Evolutionary conservation across 1,140 invertebrate species (phyloP).

Genomic region (Drosophila erecta): DNA sequence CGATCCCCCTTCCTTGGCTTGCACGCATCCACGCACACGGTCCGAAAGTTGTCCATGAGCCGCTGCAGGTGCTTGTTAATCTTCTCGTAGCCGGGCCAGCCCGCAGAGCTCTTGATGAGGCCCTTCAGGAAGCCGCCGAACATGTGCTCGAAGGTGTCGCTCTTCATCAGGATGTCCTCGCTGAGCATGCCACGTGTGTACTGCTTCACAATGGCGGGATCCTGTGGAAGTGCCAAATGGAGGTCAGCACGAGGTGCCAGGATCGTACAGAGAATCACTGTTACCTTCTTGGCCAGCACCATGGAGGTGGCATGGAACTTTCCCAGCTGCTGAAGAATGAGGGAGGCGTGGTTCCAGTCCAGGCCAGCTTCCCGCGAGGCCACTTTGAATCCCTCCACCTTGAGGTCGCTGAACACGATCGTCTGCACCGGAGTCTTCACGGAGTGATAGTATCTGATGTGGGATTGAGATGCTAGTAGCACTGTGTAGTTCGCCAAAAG

Average conservation of each 20-base stretch:
- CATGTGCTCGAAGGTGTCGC: slow-evolving; percentile 63
- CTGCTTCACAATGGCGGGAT: slow-evolving; percentile 61
- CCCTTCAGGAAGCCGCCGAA: slow-evolving; percentile 64
- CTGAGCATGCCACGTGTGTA: slow-evolving; percentile 71
- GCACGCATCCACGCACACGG: slow-evolving; percentile 65
- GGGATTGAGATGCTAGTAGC: background rate
- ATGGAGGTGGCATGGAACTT: slow-evolving; percentile 82
- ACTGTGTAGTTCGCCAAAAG: background rate
- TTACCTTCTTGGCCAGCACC: slow-evolving; percentile 72
- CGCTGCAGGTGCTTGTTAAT: slow-evolving; percentile 72
- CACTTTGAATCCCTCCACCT: slow-evolving; percentile 62
- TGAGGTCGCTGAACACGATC: slow-evolving; percentile 78
- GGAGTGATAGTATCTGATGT: slow-evolving; percentile 85
- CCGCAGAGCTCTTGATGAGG: slow-evolving; percentile 58
- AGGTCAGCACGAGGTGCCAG: background rate
- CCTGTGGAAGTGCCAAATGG: slow-evolving; percentile 21
- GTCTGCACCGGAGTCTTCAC: slow-evolving; percentile 72
- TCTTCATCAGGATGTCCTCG: slow-evolving; percentile 57
- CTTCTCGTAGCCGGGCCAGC: slow-evolving; percentile 70
- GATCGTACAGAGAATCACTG: background rate
- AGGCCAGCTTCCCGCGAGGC: slow-evolving; percentile 70
- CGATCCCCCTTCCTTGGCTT: slow-evolving; percentile 59
- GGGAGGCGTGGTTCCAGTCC: slow-evolving; percentile 68
- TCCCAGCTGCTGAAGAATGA: slow-evolving; percentile 69
- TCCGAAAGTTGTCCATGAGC: slow-evolving; percentile 85